Conservation (phyloP, 2,888 invertebrate species). For the Crossocerus cetratus region DNA sequence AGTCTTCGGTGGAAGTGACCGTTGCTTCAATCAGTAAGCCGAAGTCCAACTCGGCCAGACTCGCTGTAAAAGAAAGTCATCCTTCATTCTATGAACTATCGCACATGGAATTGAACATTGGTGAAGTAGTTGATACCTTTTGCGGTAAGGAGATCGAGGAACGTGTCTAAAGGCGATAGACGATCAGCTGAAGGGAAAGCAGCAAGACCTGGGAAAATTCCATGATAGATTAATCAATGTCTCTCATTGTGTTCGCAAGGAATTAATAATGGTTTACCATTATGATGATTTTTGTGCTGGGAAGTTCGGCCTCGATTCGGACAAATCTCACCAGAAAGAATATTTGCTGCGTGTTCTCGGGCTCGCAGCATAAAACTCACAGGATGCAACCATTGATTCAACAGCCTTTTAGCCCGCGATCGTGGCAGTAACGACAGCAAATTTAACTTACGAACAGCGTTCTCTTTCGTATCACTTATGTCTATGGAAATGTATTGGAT, state of each 20-base stretch:
- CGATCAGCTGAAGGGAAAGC: conserved; percentile 86
- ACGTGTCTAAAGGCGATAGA: conserved; percentile 89
- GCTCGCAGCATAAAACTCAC: conserved; percentile 88
- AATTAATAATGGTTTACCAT: conserved; percentile 54
- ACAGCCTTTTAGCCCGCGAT: conserved; percentile 86
- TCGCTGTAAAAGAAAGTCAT: conserved; percentile 78
- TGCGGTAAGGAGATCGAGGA: conserved; percentile 89
- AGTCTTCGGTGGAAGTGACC: conserved; percentile 81
- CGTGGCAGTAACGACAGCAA: conserved; percentile 86
- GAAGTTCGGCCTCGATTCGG: conserved; percentile 70
- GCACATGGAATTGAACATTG: neutral
- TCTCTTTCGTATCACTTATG: conserved; percentile 78
- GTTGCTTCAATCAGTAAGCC: conserved; percentile 92
- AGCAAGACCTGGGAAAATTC: conserved; percentile 80
- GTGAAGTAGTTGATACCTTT: conserved; percentile 78
- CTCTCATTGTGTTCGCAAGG: neutral
- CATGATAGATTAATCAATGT: neutral
- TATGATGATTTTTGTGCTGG: conserved; percentile 72
- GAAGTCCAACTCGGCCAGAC: conserved; percentile 90
- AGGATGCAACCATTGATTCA: conserved; percentile 88
- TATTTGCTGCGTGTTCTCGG: conserved; percentile 88
- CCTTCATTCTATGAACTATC: neutral
- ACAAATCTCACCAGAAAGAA: conserved; percentile 83
- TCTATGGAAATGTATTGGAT: conserved; percentile 52
- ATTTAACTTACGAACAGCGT: conserved; percentile 85